phyloP scores from a whole-genome alignment of 30 jellyfish, hydroid and myxozoan genomes.

The Aurelia sp. region DNA sequence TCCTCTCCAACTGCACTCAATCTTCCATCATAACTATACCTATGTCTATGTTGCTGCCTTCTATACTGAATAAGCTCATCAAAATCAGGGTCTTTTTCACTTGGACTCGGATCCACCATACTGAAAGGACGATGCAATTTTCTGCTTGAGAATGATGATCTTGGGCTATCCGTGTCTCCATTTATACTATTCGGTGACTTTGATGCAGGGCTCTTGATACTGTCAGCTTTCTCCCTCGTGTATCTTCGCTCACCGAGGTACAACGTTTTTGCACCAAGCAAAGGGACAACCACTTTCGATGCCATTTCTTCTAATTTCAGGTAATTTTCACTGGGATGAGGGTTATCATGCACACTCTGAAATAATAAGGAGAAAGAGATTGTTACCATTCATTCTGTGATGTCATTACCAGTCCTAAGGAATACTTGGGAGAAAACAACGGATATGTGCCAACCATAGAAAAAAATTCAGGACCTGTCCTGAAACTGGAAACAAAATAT shows the following conservation, averaged over 20 bases:
- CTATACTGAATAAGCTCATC: conserved; percentile 86
- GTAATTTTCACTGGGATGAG: conserved; percentile 87
- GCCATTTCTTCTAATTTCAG: conserved; percentile 80
- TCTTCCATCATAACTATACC: conserved; percentile 79
- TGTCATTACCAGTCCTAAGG: too few relatives aligned
- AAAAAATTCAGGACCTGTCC: too few relatives aligned
- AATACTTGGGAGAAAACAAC: too few relatives aligned
- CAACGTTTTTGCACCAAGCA: conserved; percentile 85
- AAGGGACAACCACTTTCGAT: conserved; percentile 84
- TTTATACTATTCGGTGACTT: conserved; percentile 44
- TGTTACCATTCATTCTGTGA: too few relatives aligned
- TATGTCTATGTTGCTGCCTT: conserved; percentile 76
- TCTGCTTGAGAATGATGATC: conserved; percentile 11
- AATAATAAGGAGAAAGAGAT: not conserved
- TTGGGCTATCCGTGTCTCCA: conserved; percentile 63
- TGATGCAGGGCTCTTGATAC: not conserved
- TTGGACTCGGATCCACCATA: conserved; percentile 70
- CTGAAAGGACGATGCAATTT: conserved; percentile 71
- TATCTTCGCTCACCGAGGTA: conserved; percentile 28
- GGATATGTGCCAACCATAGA: too few relatives aligned
- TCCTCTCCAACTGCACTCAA: conserved; percentile 80
- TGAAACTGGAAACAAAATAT: too few relatives aligned
- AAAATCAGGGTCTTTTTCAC: conserved; percentile 81
- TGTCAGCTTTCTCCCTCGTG: conserved; percentile 24
- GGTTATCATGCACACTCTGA: conserved; percentile 87